Conservation (phyloP, 2,113 vertebrate species). For the Philantomba maxwellii region DNA sequence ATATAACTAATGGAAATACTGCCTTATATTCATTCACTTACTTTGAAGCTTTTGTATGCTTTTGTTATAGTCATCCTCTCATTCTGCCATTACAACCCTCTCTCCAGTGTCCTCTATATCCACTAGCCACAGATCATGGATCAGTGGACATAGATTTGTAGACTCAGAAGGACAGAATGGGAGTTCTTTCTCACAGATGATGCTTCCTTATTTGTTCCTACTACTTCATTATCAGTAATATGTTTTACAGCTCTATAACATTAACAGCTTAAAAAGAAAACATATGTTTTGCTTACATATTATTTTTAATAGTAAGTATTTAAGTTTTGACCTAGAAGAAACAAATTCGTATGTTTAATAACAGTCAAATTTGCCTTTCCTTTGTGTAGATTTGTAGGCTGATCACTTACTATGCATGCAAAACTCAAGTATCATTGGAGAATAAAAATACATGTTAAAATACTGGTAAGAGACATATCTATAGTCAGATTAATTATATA, state of each 20-base stretch:
- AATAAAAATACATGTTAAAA: background rate
- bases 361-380: background rate
- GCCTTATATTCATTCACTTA: background rate
- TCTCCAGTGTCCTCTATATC: background rate
- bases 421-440: background rate
- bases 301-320: background rate
- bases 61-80: background rate
- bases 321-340: background rate
- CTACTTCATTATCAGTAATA: background rate
- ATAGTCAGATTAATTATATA: background rate
- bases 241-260: background rate
- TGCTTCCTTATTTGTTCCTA: background rate
- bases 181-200: background rate
- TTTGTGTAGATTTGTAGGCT: background rate
- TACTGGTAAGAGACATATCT: background rate
- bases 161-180: background rate
- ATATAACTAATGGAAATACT: background rate
- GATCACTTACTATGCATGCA: background rate
- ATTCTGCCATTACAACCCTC: background rate
- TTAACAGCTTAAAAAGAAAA: background rate
- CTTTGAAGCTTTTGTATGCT: background rate
- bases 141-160: background rate
- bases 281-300: background rate
- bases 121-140: background rate
- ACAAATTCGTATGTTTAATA: background rate